These are phyloP conservation scores for Lysandra coridon DNA, from an alignment of 2,888 invertebrate species.

Conservation along the genomic window DNA sequence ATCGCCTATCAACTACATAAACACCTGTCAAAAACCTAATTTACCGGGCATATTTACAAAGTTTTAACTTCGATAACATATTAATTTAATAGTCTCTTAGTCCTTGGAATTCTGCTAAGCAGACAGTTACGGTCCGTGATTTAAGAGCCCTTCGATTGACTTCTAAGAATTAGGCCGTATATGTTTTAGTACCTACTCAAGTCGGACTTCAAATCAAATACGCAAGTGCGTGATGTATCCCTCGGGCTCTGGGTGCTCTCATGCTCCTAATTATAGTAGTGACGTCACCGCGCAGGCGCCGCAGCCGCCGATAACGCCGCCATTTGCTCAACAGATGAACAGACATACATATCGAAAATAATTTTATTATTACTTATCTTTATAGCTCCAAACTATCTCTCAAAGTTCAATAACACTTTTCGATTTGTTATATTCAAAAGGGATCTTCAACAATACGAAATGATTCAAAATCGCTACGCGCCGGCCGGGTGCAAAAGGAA, in stretches of 20 bases:
- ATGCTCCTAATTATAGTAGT: constrained; percentile 48
- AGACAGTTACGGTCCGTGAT: neutral
- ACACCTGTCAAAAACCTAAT: no score
- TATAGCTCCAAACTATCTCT: neutral
- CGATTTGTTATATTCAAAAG: neutral
- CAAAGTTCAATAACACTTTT: constrained; percentile 21
- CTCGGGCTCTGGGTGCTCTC: constrained; percentile 39
- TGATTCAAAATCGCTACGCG: neutral
- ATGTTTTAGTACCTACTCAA: neutral
- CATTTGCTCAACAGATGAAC: constrained; percentile 74
- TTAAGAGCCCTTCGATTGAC: neutral
- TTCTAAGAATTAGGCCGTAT: neutral
- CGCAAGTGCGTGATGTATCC: constrained; percentile 10
- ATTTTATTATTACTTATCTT: constrained; percentile 28
- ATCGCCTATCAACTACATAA: no score
- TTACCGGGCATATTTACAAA: no score
- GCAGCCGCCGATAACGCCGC: constrained; percentile 55
- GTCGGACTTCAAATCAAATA: constrained; percentile 14
- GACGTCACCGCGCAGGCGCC: constrained; percentile 68
- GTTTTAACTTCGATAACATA: neutral
- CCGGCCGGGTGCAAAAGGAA: constrained; percentile 26
- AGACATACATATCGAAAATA: constrained; percentile 38
- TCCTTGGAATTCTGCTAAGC: constrained; percentile 2
- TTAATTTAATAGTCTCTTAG: neutral
- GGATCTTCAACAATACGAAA: neutral